phyloP scores from a whole-genome alignment of 1,140 invertebrate species.

The Cardiocondyla obscurior region DNA sequence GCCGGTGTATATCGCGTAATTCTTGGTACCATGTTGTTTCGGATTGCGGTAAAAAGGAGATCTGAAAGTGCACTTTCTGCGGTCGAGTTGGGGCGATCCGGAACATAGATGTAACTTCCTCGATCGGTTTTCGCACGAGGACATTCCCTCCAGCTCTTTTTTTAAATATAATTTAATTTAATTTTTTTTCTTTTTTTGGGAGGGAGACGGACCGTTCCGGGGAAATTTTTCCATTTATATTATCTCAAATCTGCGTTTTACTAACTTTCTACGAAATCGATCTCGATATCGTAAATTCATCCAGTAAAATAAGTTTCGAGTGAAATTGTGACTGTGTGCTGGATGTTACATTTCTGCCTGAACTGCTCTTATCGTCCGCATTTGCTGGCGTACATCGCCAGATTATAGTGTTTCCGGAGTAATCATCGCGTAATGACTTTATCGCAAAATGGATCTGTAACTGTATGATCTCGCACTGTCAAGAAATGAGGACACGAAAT shows the following conservation, averaged over 20 bases:
- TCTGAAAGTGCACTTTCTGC: conserved; percentile 15
- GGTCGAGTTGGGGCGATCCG: neutral
- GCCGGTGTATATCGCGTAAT: conserved; percentile 29
- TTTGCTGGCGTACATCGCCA: neutral
- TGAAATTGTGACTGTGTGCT: conserved; percentile 45
- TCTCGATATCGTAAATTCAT: conserved; percentile 37
- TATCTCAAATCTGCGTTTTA: conserved; percentile 10
- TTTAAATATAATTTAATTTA: too few species aligned
- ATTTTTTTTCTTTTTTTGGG: neutral
- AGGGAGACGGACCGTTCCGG: neutral
- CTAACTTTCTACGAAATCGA: conserved; percentile 66
- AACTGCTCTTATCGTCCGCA: conserved; percentile 1
- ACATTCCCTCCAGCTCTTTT: neutral
- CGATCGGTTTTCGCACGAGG: neutral
- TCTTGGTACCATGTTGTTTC: neutral
- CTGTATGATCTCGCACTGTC: neutral
- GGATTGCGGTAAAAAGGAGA: neutral
- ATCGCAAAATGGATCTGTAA: conserved; percentile 21
- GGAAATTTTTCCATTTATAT: conserved; percentile 12
- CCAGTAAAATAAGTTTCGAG: conserved; percentile 36
- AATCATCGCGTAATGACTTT: conserved; percentile 45
- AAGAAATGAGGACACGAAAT: conserved; percentile 20
- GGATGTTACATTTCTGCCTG: neutral
- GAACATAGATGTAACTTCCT: neutral
- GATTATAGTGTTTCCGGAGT: conserved; percentile 43